Conservation (phyloP, 2,888 invertebrate species). For the Eupelmus urozonus region DNA sequence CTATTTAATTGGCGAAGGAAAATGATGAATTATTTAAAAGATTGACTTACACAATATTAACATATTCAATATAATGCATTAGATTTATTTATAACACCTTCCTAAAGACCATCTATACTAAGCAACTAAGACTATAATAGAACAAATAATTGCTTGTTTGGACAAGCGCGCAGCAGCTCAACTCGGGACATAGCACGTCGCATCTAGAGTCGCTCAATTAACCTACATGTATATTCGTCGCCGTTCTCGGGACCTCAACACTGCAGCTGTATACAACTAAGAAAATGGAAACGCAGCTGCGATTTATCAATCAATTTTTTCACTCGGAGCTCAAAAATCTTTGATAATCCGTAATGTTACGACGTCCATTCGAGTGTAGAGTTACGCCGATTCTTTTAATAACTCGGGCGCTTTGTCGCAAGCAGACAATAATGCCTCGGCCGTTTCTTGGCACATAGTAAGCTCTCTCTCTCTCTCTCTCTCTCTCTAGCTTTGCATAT, state of each 20-base stretch:
- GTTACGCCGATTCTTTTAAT: slow-evolving; percentile 27
- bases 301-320: slow-evolving; percentile 26
- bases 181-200: slow-evolving; percentile 24
- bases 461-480: too few relatives aligned
- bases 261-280: too few relatives aligned
- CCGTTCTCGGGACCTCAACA: slow-evolving; percentile 21
- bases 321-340: neutral
- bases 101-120: too few relatives aligned
- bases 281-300: slow-evolving; percentile 20
- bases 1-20: too few relatives aligned
- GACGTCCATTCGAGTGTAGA: neutral
- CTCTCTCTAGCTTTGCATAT: too few relatives aligned
- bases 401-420: slow-evolving; percentile 20
- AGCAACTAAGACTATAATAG: slow-evolving; percentile 27
- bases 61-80: too few relatives aligned
- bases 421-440: slow-evolving; percentile 27
- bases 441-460: slow-evolving; percentile 37
- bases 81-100: slow-evolving; percentile 30
- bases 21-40: too few relatives aligned
- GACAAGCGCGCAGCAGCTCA: slow-evolving; percentile 22
- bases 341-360: neutral
- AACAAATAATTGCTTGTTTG: slow-evolving; percentile 54
- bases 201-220: slow-evolving; percentile 48
- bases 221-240: slow-evolving; percentile 37
- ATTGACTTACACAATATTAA: too few relatives aligned